These are phyloP conservation scores for Hypercompe scribonia DNA, from an alignment of 2,888 invertebrate species.

Conservation along the genomic window DNA sequence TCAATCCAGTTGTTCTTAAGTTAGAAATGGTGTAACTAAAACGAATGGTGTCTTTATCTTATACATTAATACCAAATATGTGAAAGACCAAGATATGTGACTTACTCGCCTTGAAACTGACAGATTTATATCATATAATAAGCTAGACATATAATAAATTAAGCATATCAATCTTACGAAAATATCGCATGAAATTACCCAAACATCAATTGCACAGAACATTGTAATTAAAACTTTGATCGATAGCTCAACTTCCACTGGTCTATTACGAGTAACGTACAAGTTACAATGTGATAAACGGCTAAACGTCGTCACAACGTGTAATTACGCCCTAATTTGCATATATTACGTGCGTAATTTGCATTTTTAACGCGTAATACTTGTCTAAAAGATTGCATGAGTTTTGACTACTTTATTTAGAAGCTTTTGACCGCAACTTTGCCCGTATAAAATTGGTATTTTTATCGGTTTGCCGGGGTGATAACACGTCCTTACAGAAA, in stretches of 20 bases:
- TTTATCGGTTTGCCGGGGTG: neutral
- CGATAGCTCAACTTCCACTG: constrained; percentile 19
- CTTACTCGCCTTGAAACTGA: constrained; percentile 1
- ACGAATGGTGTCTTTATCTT: too few relatives aligned
- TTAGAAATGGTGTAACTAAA: too few relatives aligned
- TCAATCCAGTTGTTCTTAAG: too few relatives aligned
- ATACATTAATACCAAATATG: too few relatives aligned
- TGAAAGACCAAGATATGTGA: neutral
- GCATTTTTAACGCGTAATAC: constrained; percentile 36
- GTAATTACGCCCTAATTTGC: constrained; percentile 46
- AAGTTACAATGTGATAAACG: constrained; percentile 47
- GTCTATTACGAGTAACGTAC: constrained; percentile 33
- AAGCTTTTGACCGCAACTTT: neutral
- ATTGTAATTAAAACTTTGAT: constrained; percentile 26
- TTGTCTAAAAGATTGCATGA: constrained; percentile 23
- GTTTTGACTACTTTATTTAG: constrained; percentile 3
- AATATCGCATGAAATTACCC: constrained; percentile 28
- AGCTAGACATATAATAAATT: neutral
- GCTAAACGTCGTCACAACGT: constrained; percentile 31
- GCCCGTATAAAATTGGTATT: neutral
- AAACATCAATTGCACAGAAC: constrained; percentile 28
- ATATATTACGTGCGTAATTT: constrained; percentile 40
- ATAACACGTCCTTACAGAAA: neutral
- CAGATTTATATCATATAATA: neutral
- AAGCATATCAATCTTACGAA: neutral